phyloP scores from a whole-genome alignment of 2,888 invertebrate species.

The Diachrysia chrysitis region DNA sequence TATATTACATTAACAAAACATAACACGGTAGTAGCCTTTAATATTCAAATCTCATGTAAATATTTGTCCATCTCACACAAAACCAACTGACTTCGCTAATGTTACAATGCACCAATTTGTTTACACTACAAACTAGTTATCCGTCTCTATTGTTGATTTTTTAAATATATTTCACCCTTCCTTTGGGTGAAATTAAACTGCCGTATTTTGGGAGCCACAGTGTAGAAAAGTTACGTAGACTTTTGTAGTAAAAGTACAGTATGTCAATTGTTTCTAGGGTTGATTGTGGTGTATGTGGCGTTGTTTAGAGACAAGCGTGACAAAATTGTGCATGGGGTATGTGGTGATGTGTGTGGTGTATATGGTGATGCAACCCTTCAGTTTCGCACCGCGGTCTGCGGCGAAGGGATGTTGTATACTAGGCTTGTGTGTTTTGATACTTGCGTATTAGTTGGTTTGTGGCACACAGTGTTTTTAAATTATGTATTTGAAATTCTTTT shows the following conservation, averaged over 20 bases:
- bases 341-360: conserved; percentile 75
- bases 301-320: conserved; percentile 78
- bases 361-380: conserved; percentile 85
- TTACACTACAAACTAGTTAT: conserved; percentile 86
- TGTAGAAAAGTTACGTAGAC: conserved; percentile 26
- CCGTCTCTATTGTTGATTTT: conserved; percentile 80
- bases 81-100: conserved; percentile 65
- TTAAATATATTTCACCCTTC: conserved; percentile 79
- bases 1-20: conserved; percentile 14
- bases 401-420: conserved; percentile 72
- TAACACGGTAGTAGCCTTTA: conserved; percentile 23
- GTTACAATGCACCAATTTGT: conserved; percentile 84
- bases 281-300: conserved; percentile 46
- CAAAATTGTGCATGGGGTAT: conserved; percentile 79
- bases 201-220: conserved; percentile 56
- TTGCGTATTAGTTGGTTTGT: conserved; percentile 29
- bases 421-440: conserved; percentile 61
- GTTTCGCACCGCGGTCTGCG: conserved; percentile 78
- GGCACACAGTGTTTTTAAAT: no score
- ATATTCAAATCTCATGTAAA: conserved; percentile 52
- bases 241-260: conserved; percentile 34
- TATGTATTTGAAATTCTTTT: no score
- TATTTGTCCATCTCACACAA: conserved; percentile 55
- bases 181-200: conserved; percentile 65
- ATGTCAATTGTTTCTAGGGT: conserved; percentile 6